Conservation (phyloP, 92 coral and sea anemone species). For the Parazoanthus atlanticus region DNA sequence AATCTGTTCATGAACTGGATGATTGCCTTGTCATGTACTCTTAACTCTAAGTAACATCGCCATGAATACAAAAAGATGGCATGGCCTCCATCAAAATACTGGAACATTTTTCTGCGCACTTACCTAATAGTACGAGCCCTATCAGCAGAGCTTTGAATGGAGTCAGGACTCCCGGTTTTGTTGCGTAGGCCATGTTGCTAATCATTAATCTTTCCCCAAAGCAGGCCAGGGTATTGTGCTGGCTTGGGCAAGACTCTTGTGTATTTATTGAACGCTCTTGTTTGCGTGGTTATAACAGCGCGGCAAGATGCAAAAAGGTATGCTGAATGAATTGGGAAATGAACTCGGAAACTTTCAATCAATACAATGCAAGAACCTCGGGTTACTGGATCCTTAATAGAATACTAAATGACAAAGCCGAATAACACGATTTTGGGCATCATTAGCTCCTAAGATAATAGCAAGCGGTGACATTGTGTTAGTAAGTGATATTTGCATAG, state of each 20-base stretch:
- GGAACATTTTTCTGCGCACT: not conserved
- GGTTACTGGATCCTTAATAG: conserved; percentile 4
- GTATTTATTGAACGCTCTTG: conserved; percentile 28
- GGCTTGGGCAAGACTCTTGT: too few relatives aligned
- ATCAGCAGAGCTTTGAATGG: conserved; percentile 15
- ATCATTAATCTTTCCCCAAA: not conserved
- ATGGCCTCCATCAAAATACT: not conserved
- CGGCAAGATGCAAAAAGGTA: conserved; percentile 28
- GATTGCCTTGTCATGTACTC: not conserved
- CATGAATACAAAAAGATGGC: too few relatives aligned
- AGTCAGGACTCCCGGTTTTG: not conserved
- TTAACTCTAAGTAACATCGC: not conserved
- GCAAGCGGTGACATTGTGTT: conserved; percentile 16
- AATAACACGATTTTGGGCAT: not conserved
- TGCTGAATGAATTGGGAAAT: conserved; percentile 44
- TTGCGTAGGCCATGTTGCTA: not conserved
- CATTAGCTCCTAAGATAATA: conserved; percentile 29
- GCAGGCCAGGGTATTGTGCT: conserved; percentile 8
- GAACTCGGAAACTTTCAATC: conserved; percentile 39
- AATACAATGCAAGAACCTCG: conserved; percentile 22
- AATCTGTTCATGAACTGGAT: not conserved
- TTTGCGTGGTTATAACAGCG: conserved; percentile 28
- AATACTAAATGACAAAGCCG: conserved; percentile 21
- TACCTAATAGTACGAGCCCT: conserved; percentile 21
- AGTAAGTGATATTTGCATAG: conserved; percentile 11